Evolutionary conservation across 2,113 vertebrate genomes (phyloP).

Genomic region (Empidonax traillii): DNA sequence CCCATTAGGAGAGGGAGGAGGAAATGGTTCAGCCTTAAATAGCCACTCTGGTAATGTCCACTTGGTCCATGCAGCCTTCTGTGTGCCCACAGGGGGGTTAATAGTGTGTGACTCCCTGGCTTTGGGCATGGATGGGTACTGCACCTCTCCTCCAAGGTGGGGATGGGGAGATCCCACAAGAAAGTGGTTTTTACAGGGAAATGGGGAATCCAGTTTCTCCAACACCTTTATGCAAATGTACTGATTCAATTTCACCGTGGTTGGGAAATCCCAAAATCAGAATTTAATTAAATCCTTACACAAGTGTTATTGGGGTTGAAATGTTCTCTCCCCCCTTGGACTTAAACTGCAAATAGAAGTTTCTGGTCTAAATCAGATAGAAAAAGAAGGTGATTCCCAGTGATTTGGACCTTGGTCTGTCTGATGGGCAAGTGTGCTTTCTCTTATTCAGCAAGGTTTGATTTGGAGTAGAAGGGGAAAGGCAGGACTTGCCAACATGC

Average conservation of each 20-base stretch:
- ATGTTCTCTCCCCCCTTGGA: neutral
- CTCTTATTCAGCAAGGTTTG: neutral
- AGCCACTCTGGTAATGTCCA: neutral
- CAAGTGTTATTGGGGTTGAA: neutral
- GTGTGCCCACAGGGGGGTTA: neutral
- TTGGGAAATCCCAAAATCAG: neutral
- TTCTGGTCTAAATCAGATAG: neutral
- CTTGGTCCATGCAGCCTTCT: neutral
- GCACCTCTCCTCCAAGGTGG: neutral
- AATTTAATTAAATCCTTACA: neutral
- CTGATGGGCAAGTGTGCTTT: rapidly evolving
- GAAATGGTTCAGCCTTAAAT: neutral
- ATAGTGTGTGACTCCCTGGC: rapidly evolving
- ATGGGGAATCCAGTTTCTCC: neutral
- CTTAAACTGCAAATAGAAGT: neutral
- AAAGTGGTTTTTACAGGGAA: neutral
- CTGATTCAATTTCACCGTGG: neutral
- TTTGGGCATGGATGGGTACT: neutral
- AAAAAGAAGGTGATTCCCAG: neutral
- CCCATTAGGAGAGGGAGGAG: neutral
- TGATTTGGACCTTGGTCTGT: rapidly evolving
- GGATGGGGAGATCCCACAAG: neutral
- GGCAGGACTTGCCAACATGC: neutral
- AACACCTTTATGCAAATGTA: neutral
- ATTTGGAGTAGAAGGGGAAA: neutral